A percentile compares a stretch with the other conserved stretches of the same genome.
These are phyloP conservation scores for Sarcoramphus papa DNA, from an alignment of 2,797 vertebrate genomes.

Conservation along the genomic window DNA sequence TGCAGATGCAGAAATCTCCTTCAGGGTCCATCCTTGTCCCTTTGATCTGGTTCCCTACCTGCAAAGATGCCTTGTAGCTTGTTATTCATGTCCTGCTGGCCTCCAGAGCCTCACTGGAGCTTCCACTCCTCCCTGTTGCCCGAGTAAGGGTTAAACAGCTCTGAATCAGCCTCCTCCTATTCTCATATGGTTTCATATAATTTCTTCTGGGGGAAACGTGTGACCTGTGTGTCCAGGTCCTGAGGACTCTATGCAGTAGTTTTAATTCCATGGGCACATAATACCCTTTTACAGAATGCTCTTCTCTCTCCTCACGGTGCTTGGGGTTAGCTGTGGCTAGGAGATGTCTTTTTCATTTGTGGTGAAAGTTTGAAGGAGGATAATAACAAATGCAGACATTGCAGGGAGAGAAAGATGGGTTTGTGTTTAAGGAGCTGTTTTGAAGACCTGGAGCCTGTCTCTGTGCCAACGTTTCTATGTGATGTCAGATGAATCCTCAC, in stretches of 20 bases:
- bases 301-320: rapidly evolving
- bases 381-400: background rate
- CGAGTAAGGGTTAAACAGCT: background rate
- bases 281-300: background rate
- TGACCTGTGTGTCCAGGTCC: background rate
- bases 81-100: background rate
- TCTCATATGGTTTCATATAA: background rate
- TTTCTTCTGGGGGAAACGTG: background rate
- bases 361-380: background rate
- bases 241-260: background rate
- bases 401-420: background rate
- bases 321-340: background rate
- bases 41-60: background rate
- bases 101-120: background rate
- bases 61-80: background rate
- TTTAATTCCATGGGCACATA: background rate
- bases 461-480: rapidly evolving
- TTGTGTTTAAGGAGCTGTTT: background rate
- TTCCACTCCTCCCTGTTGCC: background rate
- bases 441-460: background rate
- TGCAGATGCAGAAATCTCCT: background rate
- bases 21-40: background rate
- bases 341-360: background rate
- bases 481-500: background rate
- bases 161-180: background rate